Base-by-base conservation (phyloP, 2,113 vertebrate genomes). In the Xiphophorus maculatus region DNA sequence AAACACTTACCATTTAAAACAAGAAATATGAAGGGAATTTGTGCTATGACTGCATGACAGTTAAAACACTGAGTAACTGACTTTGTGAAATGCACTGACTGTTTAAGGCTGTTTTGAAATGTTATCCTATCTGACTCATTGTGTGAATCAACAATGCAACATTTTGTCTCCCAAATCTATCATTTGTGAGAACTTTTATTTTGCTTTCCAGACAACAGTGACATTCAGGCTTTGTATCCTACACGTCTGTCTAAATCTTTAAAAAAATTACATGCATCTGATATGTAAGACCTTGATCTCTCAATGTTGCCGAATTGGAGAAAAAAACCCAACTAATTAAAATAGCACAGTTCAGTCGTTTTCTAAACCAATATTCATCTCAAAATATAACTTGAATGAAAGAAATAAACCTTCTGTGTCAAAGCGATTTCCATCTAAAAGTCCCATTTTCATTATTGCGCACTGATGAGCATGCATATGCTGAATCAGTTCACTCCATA, bases 151-250 rank as follows among this genome's bases (percentile, higher is more conserved):
- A 64, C 14, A 25, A 25, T 6, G 10, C 9, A 19, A 32, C 22
- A 2, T 15, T 70, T 65, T 14, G 14, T 40, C 58, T 62, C n/a
- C 60, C 72, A 37, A 25, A 10, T 29, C 27, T 11, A 10, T 12
- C 17, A 35, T 70, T 82, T 88, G 48, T 82, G 30, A 81, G 29
- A 66, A 76, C 82, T 48, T 92, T 93, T 91, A 92, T 89, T 58
- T 92, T 72, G 84, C 71, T 77, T 87, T 71, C 33, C 81, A 88
- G 82, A 85, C 86, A 84, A 89, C 82, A 84, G 78, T 86, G 81
- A 84, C 70, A 74, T 68, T n/a, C 60, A 62, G 73, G 88, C 77
- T 63, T 37, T 63, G 68, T 65, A 71, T 79, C 86, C 76, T 66
- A 70, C 63, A 81, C 5, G 22, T 58, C 5, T 61, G 48, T 81